Base-by-base conservation (phyloP, 2,113 vertebrate species). In the Hipposideros armiger region DNA sequence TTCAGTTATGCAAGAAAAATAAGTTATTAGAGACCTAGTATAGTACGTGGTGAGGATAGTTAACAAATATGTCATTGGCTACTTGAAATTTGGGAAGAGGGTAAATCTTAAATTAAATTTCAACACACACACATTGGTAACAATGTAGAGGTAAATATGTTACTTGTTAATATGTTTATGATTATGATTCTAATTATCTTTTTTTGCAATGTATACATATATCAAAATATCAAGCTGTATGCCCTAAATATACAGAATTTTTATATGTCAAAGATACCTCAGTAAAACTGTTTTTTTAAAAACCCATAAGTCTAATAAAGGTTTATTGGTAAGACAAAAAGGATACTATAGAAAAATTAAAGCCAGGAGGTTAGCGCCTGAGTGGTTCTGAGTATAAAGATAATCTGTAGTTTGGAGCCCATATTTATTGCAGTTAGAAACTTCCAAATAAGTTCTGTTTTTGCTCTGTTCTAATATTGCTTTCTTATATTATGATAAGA, bases 401-500 rank as follows among this genome's bases (percentile, higher is more conserved):
- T 66, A 84, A 81, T 86, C 36, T 94, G 9, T 20, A 58, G 11
- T 87, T 88, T n/a, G 7, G 32, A 58, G 10, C 5, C 32, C 28
- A 84, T 26, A 67, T 58, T 92, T 95, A 81, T 36, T 69, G 20
- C 32, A 88, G 50, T 56, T 87, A 82, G 11, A 76, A 95, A 85
- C 42, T 90, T 78, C 9, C 30, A 66, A 40, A 87, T 56, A 36
- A 83, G 5, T 19, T 85, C 58, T 84, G 30, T 19, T 7, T 84
- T 95, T 76, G 16, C 58, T 88, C 19, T 77, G 2, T 30, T 72
- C 67, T 60, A 67, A 90, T 90, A 91, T 83, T 81, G 56, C 58
- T 94, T 82, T 95, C 5, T 54, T 76, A 73, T 60, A 73, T 64
- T 15, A 72, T 19, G 28, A 78, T 67, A 70, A 70, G 11, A 42